Evolutionary conservation across 92 coral and sea anemone species (phyloP), one percentile per base, ranked within the genome.

Genomic region (Meandrina meandrites): DNA sequence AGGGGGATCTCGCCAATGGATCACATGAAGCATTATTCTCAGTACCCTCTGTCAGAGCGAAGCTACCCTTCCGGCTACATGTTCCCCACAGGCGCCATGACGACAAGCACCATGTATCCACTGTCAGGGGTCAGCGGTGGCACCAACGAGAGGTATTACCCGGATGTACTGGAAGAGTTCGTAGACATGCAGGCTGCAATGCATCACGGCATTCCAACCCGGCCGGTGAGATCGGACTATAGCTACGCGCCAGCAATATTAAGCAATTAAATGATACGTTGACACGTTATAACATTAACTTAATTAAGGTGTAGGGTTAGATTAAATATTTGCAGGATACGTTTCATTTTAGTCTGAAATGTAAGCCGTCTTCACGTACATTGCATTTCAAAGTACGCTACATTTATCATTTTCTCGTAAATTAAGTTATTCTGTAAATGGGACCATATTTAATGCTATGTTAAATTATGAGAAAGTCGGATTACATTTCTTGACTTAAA

Each of bases 161-260:
- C 98, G 36, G 98, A 95, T 82, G 98, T 94, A 45, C 90, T 95
- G 80, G 98, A 95, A 67, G 98, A 95, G 70, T 95, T 95, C 81
- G 98, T 95, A 6, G 98, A 95, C 79, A 94, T 95, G 90, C 98
- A 95, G 88, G 96, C 96, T 67, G 94, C 98, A 80, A 91, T 95
- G 94, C 98, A 95, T 79, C 98, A 95, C 85, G 98, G 98, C 54
- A 57, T 92, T 35, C 91, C 96, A 34, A 86, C 90, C 22, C 87
- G 98, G 35, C 94, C 94, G 2, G 90, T 93, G 79, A 86, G 98
- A 35, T 92, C 92, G 16, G 96, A 95, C 13, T 93, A 93, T 66
- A 78, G 87, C 9, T 95, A 93, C 80, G 75, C 96, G 0, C 91
- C 98, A 10, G 98, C 98, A 24, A 95, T 95, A 45, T 69, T 95